Evolutionary conservation across 2,888 invertebrate genomes (phyloP), one percentile per base, ranked within the genome.

Genomic region (Drosophila multiciliata): DNA sequence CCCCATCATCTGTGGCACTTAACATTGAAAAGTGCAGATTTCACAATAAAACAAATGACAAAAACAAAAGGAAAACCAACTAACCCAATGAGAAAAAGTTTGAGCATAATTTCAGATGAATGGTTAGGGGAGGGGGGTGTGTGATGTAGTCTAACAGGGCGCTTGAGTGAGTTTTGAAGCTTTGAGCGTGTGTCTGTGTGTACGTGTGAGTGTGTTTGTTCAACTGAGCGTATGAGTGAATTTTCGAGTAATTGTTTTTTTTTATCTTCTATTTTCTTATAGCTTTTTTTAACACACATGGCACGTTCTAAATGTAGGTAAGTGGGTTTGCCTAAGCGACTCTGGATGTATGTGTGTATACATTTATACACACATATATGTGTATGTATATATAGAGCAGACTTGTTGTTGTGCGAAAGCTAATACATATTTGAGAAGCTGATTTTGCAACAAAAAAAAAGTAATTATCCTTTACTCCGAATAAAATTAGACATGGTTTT

Each of bases 231-330:
- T 55, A 58, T 71, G 75, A 87, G 84, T 80, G 78, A 50, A 73
- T 80, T 85, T 75, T 26, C 57, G n/a, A 26, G 26, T 26, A 55
- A n/a, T 55, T 48, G 65, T 42, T 55, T 45, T 53, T 73, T 74
- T 69, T 73, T 58, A 23, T 50, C 36, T 45, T 38, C 38, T 74
- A 75, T 69, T 69, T 59, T 38, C 58, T 65, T 29, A 38, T 53
- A 58, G 42, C 54, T 12, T 50, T 70, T 67, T 63, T 70, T 76
- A 72, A 84, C 86, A 80, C 73, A 36, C 73, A 78, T 84, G 75
- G 70, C 87, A 76, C 71, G 66, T 87, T 84, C 55, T 61, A 52
- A 89, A 90, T 90, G 83, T 84, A 75, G 83, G 81, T 89, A 78
- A 81, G 68, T 78, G 77, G 78, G 75, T 71, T 77, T 68, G 61